A percentile compares a stretch with the other conserved stretches of the same genome.
phyloP scores from a whole-genome alignment of 2,113 vertebrate species.

The Condylura cristata region DNA sequence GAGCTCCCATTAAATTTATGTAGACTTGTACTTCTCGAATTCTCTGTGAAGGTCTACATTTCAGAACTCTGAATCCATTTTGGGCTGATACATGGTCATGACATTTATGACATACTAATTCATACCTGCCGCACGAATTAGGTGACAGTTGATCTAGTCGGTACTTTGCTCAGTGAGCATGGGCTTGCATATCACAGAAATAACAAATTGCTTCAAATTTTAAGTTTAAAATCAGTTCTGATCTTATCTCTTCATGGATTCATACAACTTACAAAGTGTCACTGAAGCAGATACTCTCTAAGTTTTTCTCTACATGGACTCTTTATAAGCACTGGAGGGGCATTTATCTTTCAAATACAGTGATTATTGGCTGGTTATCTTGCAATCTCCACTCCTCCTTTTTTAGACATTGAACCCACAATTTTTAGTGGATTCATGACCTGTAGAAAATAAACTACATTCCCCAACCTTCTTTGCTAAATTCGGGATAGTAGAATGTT shows the following conservation, averaged over 20 bases:
- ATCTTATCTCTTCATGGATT: neutral
- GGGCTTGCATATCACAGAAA: neutral
- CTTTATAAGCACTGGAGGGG: neutral
- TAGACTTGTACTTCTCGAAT: neutral
- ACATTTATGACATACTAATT: neutral
- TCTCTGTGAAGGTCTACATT: neutral
- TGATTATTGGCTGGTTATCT: neutral
- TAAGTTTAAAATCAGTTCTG: neutral
- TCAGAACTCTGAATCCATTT: neutral
- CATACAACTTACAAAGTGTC: neutral
- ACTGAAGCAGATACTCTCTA: neutral
- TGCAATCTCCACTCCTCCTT: neutral
- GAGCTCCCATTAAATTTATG: neutral
- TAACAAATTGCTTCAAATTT: neutral
- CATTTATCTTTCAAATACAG: neutral
- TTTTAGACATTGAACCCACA: neutral
- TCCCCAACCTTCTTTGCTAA: neutral
- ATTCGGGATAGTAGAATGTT: neutral
- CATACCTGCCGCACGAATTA: neutral
- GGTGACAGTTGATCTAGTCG: neutral
- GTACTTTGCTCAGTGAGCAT: neutral
- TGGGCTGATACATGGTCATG: neutral
- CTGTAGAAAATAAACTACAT: neutral
- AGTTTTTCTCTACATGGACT: neutral
- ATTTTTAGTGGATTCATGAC: neutral